phyloP scores from a whole-genome alignment of 2,888 invertebrate genomes.

The Coronaproctus castanopsis region DNA sequence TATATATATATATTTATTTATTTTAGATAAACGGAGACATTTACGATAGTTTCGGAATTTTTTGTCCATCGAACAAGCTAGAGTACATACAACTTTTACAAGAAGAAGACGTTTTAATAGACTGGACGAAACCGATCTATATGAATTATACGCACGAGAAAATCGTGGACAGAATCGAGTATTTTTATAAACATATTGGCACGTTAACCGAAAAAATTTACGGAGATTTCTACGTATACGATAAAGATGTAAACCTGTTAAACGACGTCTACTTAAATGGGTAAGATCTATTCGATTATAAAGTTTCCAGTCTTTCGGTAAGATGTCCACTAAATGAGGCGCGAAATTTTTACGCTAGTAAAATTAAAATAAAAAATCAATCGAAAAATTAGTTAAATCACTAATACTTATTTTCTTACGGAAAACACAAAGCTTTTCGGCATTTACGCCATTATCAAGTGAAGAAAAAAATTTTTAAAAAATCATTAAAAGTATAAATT shows the following conservation, averaged over 20 bases:
- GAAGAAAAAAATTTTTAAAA: too few species aligned
- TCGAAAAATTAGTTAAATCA: too few species aligned
- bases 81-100: conserved; percentile 50
- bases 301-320: too few species aligned
- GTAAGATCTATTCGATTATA: too few species aligned
- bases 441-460: too few species aligned
- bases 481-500: too few species aligned
- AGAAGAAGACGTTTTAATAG: conserved; percentile 54
- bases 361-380: too few species aligned
- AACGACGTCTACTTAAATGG: too few species aligned
- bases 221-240: conserved; percentile 50
- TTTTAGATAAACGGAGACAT: conserved; percentile 51
- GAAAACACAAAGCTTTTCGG: too few species aligned
- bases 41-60: conserved; percentile 68
- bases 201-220: conserved; percentile 45
- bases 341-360: too few species aligned
- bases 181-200: conserved; percentile 40
- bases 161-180: conserved; percentile 56
- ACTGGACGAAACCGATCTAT: conserved; percentile 61
- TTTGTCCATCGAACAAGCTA: conserved; percentile 56
- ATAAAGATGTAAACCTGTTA: background rate
- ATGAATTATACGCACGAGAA: conserved; percentile 67
- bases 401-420: too few species aligned
- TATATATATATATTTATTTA: background rate
- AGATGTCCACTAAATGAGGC: too few species aligned